These are phyloP conservation scores for Lanius collurio DNA, from an alignment of 2,113 vertebrate genomes.

Conservation along the genomic window DNA sequence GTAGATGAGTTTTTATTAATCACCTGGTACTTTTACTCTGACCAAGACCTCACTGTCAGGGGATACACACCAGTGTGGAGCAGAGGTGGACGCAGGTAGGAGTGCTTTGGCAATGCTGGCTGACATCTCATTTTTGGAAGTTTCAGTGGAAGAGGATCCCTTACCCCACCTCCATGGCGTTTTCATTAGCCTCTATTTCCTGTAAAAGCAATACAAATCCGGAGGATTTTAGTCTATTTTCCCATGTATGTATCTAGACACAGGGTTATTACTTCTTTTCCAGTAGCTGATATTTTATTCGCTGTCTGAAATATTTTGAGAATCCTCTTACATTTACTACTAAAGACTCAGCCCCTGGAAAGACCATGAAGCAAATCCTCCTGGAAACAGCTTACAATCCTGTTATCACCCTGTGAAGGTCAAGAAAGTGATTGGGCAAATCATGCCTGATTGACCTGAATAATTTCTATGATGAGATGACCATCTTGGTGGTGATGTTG, in stretches of 20 bases:
- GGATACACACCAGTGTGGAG: fast-evolving
- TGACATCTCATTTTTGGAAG: fast-evolving
- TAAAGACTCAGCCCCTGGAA: not conserved
- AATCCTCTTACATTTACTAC: not conserved
- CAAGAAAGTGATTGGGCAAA: not conserved
- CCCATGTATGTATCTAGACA: not conserved
- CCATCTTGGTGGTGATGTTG: not conserved
- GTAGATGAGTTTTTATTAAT: not conserved
- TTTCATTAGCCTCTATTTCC: not conserved
- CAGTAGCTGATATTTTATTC: not conserved
- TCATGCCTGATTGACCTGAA: not conserved
- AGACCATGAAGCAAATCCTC: not conserved
- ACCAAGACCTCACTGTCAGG: fast-evolving
- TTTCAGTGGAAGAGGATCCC: not conserved
- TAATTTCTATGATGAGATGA: not conserved
- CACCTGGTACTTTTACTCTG: not conserved
- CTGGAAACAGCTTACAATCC: not conserved
- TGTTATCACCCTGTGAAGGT: not conserved
- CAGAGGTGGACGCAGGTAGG: not conserved
- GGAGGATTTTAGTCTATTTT: not conserved
- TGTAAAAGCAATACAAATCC: not conserved
- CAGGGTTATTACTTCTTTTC: not conserved
- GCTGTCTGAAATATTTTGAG: not conserved
- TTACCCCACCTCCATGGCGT: fast-evolving
- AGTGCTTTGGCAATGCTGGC: not conserved